Percentiles rank a stretch among this genome's conserved stretches.
These are phyloP conservation scores for Patella ulyssiponensis DNA, from an alignment of 2,888 invertebrate species.

Conservation along the genomic window DNA sequence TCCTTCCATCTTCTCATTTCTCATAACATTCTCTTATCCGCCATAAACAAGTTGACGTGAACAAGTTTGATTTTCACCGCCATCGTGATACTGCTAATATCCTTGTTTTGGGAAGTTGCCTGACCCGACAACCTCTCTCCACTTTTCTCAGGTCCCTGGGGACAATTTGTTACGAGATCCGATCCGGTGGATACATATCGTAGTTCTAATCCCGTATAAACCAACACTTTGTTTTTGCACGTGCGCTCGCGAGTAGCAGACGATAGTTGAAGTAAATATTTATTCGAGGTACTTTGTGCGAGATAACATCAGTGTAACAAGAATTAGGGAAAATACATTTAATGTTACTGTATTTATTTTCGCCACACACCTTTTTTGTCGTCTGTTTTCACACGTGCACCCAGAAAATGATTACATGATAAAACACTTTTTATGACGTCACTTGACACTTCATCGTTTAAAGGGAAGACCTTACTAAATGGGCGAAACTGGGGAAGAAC, in stretches of 20 bases:
- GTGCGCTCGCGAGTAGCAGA: neutral
- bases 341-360: slow-evolving; percentile 22
- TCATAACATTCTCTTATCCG: neutral
- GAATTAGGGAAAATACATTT: slow-evolving; percentile 16
- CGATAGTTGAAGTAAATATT: slow-evolving; percentile 19
- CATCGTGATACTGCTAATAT: neutral
- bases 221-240: slow-evolving; percentile 6
- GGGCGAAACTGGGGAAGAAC: neutral
- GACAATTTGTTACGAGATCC: slow-evolving; percentile 1
- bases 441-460: neutral
- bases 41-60: neutral
- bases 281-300: slow-evolving; percentile 16
- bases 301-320: slow-evolving; percentile 18
- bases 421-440: slow-evolving; percentile 12
- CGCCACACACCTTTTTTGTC: slow-evolving; percentile 23
- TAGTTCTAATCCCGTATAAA: neutral
- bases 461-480: neutral
- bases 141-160: neutral
- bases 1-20: neutral
- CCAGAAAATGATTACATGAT: neutral
- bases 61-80: neutral
- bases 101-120: neutral
- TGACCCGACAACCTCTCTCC: neutral
- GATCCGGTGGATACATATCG: neutral
- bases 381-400: slow-evolving; percentile 20